These are phyloP conservation scores for Fragum whitleyi DNA, from an alignment of 2,888 invertebrate genomes.

Conservation along the genomic window DNA sequence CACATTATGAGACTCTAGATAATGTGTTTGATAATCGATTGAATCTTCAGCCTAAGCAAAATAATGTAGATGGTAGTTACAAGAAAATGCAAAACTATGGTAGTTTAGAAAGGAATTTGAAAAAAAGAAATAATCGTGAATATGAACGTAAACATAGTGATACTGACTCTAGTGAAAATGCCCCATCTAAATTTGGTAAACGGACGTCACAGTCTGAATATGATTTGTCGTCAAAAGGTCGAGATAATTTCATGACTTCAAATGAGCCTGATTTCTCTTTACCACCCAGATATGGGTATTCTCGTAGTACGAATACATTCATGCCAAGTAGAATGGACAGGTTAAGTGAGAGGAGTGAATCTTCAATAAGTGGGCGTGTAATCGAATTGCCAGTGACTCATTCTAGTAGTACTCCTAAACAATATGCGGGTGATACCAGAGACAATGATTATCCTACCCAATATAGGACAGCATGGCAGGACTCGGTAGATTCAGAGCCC, in stretches of 20 bases:
- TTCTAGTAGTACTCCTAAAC: slow-evolving; percentile 51
- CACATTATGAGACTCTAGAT: slow-evolving; percentile 63
- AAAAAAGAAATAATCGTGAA: slow-evolving; percentile 60
- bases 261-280: slow-evolving; percentile 50
- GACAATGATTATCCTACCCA: slow-evolving; percentile 26
- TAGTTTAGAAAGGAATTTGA: slow-evolving; percentile 74
- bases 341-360: slow-evolving; percentile 23
- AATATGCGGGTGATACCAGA: slow-evolving; percentile 12
- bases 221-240: slow-evolving; percentile 66
- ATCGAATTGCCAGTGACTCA: slow-evolving; percentile 76
- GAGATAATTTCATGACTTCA: slow-evolving; percentile 30
- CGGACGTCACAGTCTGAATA: slow-evolving; percentile 76
- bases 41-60: slow-evolving; percentile 71
- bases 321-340: slow-evolving; percentile 18
- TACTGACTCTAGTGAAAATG: slow-evolving; percentile 65
- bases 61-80: slow-evolving; percentile 80
- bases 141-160: slow-evolving; percentile 68
- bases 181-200: slow-evolving; percentile 76
- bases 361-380: slow-evolving; percentile 44
- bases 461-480: slow-evolving; percentile 59
- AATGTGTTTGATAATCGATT: slow-evolving; percentile 66
- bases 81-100: slow-evolving; percentile 72
- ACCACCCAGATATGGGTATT: slow-evolving; percentile 36
- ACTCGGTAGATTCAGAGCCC: slow-evolving; percentile 65
- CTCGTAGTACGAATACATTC: slow-evolving; percentile 20